Evolutionary conservation across 2,888 invertebrate species (phyloP), one percentile per base, ranked within the genome.

Genomic region (Heliconius hortense): DNA sequence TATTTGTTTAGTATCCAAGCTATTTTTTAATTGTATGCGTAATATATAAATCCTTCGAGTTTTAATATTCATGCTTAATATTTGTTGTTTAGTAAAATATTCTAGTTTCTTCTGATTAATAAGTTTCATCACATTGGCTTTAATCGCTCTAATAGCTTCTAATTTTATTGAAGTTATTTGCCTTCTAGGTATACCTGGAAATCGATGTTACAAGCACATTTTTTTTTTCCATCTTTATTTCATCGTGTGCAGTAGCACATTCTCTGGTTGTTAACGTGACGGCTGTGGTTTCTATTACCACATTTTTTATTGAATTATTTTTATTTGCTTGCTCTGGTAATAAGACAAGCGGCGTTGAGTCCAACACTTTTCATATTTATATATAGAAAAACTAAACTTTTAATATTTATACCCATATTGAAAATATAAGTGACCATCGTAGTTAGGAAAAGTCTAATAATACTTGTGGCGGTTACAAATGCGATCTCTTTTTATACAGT

Each of bases 51-150:
- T 85, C 26, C 91, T 83, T 43, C 93, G 84, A 5, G 93, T 85
- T 82, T 85, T 87, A 4, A 85, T 82, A 76, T 85, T 84, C 91
- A 94, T 90, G 76, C 90, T 83, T 72, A 90, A 77, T 81, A 94
- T 90, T 81, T 94, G 93, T 75, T 90, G 88, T 76, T 88, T 89
- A 2, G 92, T 91, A 76, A 94, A 94, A 80, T 81, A 89, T 74
- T 86, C 80, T 26, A 94, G 80, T 78, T 93, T 93, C 8, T 86
- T 82, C 77, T 90, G 89, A 78, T 84, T 83, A 64, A 94, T 89
- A 21, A 72, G 75, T 81, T 85, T 88, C 83, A 94, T 89, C 2
- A 93, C 89, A 60, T 82, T 80, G 2, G 85, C 80, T 35, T 83
- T 84, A 59, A 94, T 89, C 21, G 89, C 91, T 62, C 88, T 79